Percentiles rank a stretch among this genome's conserved stretches.
Conservation (phyloP, 2,888 invertebrate genomes). For the Philopedon plagiatum region DNA sequence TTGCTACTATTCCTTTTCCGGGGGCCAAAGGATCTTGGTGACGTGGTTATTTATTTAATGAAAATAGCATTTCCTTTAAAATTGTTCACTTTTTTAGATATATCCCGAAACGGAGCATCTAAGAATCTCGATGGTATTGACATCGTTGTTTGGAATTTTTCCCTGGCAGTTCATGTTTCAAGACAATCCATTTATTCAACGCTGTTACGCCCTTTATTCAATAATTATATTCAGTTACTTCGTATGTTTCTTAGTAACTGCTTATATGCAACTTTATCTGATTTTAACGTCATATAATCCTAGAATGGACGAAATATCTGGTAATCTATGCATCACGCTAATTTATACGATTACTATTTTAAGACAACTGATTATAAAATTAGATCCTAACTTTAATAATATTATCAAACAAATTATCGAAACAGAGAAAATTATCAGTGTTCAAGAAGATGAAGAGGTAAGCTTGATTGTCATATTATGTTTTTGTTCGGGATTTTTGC, state of each 20-base stretch:
- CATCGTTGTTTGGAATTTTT: constrained; percentile 47
- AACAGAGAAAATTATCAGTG: constrained; percentile 47
- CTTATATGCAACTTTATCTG: constrained; percentile 28
- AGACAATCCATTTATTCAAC: constrained; percentile 30
- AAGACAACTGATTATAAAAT: constrained; percentile 51
- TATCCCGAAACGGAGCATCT: constrained; percentile 48
- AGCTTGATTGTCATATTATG: no score
- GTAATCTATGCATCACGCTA: constrained; percentile 53
- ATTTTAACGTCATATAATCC: constrained; percentile 20
- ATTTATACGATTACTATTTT: constrained; percentile 50
- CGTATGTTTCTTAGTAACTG: constrained; percentile 32
- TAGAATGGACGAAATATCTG: constrained; percentile 46
- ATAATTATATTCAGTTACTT: constrained; percentile 37
- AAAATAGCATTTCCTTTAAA: no score
- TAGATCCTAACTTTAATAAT: constrained; percentile 31
- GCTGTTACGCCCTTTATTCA: constrained; percentile 40
- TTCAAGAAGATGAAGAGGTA: constrained; percentile 26
- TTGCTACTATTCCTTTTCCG: no score
- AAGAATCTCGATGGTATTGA: constrained; percentile 46
- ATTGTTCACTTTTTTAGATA: constrained; percentile 40
- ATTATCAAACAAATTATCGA: constrained; percentile 52
- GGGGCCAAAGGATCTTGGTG: no score
- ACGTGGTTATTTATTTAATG: no score
- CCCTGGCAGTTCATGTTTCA: constrained; percentile 49
- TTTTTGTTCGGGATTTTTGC: no score